A percentile compares a stretch with the other conserved stretches of the same genome.
phyloP scores from a whole-genome alignment of 53 echinoderm and acorn worm genomes.

The Patiria pectinifera region DNA sequence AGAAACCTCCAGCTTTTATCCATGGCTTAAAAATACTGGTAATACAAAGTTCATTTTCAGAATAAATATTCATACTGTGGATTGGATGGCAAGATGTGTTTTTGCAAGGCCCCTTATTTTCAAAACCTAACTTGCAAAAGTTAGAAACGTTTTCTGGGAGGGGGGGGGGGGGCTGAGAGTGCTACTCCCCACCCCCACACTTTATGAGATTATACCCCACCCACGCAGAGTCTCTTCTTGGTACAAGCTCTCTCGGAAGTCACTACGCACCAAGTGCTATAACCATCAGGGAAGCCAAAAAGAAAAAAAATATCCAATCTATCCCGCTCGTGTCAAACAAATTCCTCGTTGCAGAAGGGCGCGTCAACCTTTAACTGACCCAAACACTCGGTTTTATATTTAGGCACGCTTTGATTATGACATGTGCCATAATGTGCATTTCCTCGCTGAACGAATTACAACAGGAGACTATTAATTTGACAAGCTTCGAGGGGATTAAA shows the following conservation, averaged over 20 bases:
- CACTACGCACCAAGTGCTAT: neutral
- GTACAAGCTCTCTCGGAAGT: neutral
- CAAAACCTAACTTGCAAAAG: no score
- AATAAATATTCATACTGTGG: neutral
- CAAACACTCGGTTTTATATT: neutral
- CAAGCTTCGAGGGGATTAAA: neutral
- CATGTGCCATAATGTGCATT: slow-evolving; percentile 9
- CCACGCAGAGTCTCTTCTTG: neutral
- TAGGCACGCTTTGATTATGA: neutral
- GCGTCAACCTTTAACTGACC: neutral
- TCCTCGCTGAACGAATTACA: neutral
- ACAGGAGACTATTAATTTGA: neutral
- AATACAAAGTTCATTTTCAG: neutral
- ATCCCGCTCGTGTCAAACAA: neutral
- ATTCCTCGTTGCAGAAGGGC: neutral
- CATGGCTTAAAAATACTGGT: neutral
- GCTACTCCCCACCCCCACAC: neutral
- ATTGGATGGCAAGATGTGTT: no score
- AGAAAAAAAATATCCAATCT: no score
- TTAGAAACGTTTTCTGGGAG: no score
- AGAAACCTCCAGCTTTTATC: no score
- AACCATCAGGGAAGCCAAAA: neutral
- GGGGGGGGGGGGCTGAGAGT: no score
- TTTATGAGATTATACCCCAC: neutral
- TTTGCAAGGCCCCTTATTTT: no score